These are phyloP conservation scores for Strigops habroptila DNA, from an alignment of 2,113 vertebrate species.

Conservation along the genomic window DNA sequence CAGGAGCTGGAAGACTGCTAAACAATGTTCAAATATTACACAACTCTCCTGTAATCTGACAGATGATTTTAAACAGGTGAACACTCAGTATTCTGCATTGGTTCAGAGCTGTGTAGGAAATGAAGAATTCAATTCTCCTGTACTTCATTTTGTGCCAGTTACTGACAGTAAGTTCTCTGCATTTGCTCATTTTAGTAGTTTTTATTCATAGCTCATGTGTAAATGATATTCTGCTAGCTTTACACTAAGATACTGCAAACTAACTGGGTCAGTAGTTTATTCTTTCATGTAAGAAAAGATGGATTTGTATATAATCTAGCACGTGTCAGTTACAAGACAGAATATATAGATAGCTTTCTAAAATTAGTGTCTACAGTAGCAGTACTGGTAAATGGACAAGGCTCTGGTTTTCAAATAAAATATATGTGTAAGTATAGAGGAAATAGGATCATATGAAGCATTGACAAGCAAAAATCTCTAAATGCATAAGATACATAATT, in stretches of 20 bases:
- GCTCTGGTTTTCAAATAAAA: not conserved
- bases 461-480: not conserved
- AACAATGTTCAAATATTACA: constrained; percentile 43
- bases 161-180: constrained; percentile 32
- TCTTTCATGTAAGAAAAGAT: not conserved
- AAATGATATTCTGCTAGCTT: not conserved
- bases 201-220: not conserved
- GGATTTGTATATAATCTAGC: not conserved
- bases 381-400: not conserved
- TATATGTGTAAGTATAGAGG: not conserved
- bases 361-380: not conserved
- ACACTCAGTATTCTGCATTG: accelerated
- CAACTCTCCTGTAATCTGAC: constrained; percentile 65
- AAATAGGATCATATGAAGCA: not conserved
- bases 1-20: not conserved
- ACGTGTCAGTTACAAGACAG: not conserved
- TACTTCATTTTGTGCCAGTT: accelerated
- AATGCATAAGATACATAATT: not conserved
- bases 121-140: not conserved
- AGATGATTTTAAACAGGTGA: not conserved
- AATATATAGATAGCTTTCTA: not conserved
- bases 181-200: not conserved
- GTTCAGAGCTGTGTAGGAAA: not conserved
- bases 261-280: not conserved
- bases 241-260: not conserved